A percentile compares a stretch with the other conserved stretches of the same genome.
Conservation (phyloP, 1,140 invertebrate genomes). For the Trissolcus basalis region DNA sequence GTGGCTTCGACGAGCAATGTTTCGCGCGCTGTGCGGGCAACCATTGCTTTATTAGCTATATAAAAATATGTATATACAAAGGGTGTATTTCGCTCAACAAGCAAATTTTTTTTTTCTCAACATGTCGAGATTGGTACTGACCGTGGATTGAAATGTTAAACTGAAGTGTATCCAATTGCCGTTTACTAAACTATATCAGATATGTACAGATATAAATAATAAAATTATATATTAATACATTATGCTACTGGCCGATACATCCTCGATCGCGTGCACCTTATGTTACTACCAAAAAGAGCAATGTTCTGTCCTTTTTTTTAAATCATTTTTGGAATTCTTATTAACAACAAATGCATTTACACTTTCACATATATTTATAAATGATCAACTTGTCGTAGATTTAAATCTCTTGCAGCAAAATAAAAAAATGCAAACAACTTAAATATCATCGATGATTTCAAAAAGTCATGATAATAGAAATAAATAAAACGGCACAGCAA, state of each 20-base stretch:
- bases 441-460: constrained; percentile 24
- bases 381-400: constrained; percentile 53
- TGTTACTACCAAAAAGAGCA: constrained; percentile 23
- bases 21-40: too few relatives aligned
- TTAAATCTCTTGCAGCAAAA: constrained; percentile 45
- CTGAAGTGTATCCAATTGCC: constrained; percentile 24
- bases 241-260: constrained; percentile 61
- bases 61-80: constrained; percentile 40
- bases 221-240: constrained; percentile 59
- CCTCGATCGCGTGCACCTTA: constrained; percentile 52
- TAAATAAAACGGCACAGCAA: constrained; percentile 62
- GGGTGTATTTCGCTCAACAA: constrained; percentile 32
- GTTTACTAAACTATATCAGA: constrained; percentile 10
- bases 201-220: constrained; percentile 57
- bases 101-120: constrained; percentile 25
- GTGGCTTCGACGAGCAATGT: too few relatives aligned
- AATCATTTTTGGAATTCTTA: not conserved
- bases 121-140: constrained; percentile 38
- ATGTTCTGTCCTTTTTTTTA: not conserved
- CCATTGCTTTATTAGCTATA: constrained; percentile 29
- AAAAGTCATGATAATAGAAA: constrained; percentile 44
- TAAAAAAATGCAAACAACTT: constrained; percentile 46
- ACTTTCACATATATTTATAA: constrained; percentile 49
- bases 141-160: constrained; percentile 24
- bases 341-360: constrained; percentile 45